phyloP scores from a whole-genome alignment of 2,888 invertebrate species.

The Tortrix viridana region DNA sequence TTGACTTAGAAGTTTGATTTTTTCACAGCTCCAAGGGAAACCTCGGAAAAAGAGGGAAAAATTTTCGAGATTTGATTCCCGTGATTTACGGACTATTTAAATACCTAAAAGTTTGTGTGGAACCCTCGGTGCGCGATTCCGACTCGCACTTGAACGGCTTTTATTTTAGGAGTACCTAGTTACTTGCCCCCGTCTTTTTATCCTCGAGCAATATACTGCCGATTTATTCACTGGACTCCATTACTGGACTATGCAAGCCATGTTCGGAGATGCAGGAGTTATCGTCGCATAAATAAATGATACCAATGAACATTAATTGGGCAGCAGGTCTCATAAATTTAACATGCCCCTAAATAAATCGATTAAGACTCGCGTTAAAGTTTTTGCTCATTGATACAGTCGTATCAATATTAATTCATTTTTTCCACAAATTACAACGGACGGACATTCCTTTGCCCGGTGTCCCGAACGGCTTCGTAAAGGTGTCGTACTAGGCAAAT shows the following conservation, averaged over 20 bases:
- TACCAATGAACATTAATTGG: constrained; percentile 11
- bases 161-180: neutral
- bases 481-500: constrained; percentile 63
- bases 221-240: constrained; percentile 14
- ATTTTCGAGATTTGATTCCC: no score
- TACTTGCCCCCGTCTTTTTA: constrained; percentile 6
- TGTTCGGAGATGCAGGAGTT: constrained; percentile 10
- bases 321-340: constrained; percentile 14
- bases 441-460: constrained; percentile 56
- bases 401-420: constrained; percentile 16
- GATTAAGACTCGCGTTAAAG: constrained; percentile 2
- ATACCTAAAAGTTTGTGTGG: no score
- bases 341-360: constrained; percentile 20
- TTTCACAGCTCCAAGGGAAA: no score
- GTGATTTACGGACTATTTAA: no score
- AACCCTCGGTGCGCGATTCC: no score
- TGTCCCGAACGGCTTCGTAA: constrained; percentile 54
- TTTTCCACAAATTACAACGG: constrained; percentile 20
- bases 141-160: no score
- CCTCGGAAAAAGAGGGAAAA: no score
- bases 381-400: constrained; percentile 11
- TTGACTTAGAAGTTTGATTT: no score
- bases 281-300: constrained; percentile 16
- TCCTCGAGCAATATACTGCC: constrained; percentile 1
- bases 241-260: constrained; percentile 1